Base-by-base conservation (phyloP, 2,113 vertebrate species). In the Bathybates hornii region DNA sequence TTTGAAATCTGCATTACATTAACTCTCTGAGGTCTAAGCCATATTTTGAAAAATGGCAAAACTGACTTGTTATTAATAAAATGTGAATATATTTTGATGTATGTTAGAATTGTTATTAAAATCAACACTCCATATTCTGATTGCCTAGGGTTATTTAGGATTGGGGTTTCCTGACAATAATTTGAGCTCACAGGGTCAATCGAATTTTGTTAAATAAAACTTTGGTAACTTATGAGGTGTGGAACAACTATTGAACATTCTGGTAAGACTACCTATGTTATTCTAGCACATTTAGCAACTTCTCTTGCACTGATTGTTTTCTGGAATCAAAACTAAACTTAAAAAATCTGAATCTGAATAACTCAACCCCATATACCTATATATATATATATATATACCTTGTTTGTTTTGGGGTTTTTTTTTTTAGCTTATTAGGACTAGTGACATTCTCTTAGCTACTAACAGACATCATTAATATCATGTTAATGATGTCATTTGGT, bases 391-490 rank as follows among this genome's bases (percentile, higher is more conserved):
- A 61, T 68, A 68, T 9, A 38, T 21, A 68, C n/a, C 12, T n/a
- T 19, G 32, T 63, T 24, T 43, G n/a, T 14, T 68, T 61, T 17
- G 14, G 7, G 4, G 0, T 2, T 3, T 36, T 6, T 3, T 48
- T 4, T 27, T 57, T 32, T 34, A 71, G n/a, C 7, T 71, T 24
- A 3, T 71, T 41, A 43, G 3, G n/a, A 71, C n/a, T 24, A 41
- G 12, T 71, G 7, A 6, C 5, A 24, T 71, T 71, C 38, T 24
- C 36, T 43, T 24, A 24, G n/a, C 66, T 21, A 9, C 36, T 71
- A 71, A 71, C 38, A 71, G n/a, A 43, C 36, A 43, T 41, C 34
- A 41, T 24, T 71, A 9, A 21, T 38, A 66, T 66, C 61, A 38
- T 38, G 61, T 68, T 68, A 68, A 21, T 29, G 56, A 32, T 68